These are phyloP conservation scores for Synanthedon formicaeformis DNA, from an alignment of 2,888 invertebrate species.

Conservation along the genomic window DNA sequence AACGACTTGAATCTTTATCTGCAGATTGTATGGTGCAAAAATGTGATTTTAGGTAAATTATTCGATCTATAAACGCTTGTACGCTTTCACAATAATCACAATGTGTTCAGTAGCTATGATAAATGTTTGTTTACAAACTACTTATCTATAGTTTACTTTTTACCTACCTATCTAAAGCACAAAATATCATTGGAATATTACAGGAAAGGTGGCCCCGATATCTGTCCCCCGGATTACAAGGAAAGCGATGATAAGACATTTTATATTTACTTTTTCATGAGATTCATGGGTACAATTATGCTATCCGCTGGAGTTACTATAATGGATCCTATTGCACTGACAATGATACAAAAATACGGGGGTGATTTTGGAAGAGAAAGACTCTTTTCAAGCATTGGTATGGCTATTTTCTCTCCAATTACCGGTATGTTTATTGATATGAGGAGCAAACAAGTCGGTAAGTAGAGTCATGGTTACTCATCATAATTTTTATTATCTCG, in stretches of 20 bases:
- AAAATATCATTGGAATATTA: constrained; percentile 38
- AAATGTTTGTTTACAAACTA: neutral
- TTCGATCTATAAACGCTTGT: neutral
- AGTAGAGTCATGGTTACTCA: constrained; percentile 47
- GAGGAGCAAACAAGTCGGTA: constrained; percentile 71
- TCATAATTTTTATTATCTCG: constrained; percentile 34
- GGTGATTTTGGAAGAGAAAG: constrained; percentile 86
- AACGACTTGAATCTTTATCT: constrained; percentile 70
- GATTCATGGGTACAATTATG: constrained; percentile 85
- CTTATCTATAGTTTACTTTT: constrained; percentile 24
- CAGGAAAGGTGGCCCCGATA: constrained; percentile 79
- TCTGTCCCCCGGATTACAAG: constrained; percentile 84
- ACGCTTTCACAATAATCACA: neutral
- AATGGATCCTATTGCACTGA: constrained; percentile 89
- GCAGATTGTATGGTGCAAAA: constrained; percentile 82
- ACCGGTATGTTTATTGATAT: constrained; percentile 84
- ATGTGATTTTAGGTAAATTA: constrained; percentile 74
- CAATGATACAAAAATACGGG: constrained; percentile 86
- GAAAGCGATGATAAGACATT: constrained; percentile 83
- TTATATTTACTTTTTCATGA: constrained; percentile 83
- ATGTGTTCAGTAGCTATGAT: neutral
- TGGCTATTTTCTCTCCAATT: constrained; percentile 85
- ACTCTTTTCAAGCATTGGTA: constrained; percentile 83
- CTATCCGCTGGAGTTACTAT: constrained; percentile 87
- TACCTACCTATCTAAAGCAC: constrained; percentile 10